Base-by-base conservation (phyloP, 2,113 vertebrate genomes). In the Lophura nycthemera region DNA sequence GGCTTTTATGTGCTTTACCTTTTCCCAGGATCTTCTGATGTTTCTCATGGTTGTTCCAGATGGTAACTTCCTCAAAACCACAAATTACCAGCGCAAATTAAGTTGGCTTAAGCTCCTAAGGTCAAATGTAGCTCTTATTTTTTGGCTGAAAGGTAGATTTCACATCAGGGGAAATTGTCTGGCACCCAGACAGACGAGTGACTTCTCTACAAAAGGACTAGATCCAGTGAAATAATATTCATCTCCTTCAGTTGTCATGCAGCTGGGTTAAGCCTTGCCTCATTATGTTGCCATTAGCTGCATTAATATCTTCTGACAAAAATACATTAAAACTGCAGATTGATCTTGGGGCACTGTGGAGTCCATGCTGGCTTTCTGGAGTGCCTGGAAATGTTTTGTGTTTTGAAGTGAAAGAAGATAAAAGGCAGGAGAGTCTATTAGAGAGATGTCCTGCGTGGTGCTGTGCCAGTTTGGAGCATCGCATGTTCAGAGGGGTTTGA, bases 241-340 rank as follows among this genome's bases (percentile, higher is more conserved):
- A 90, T 91, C 90, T 90, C 59, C 81, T 92, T 92, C 93, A 96
- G 96, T 91, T 96, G 85, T 91, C 50, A 30, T 57, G 72, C 73
- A 94, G 94, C 93, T 97, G 90, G 47, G 79, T 95, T 96, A 94
- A 96, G 67, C 71, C 21, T 72, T 85, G 86, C 47, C 80, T 96
- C 91, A 65, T 97, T 97, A 91, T 74, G 72, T 91, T 96, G 57
- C 64, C 84, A 96, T 93, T 90, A 96, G 71, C 61, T 92, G 32
- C 77, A 86, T 90, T 95, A 76, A 77, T 80, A 80, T 81, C 91
- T 96, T 88, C 92, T 93, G 36, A 96, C 83, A 91, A 93, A 96
- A 66, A 43, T 90, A 74, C 76, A 86, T 79, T 82, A 76, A 96
- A 93, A 92, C 30, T 88, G 73, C 92, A 90, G 88, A 79, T 93